Percentiles rank a stretch among this genome's conserved stretches.
Evolutionary conservation across 2,888 invertebrate species (phyloP).

Genomic region (Sympetrum striolatum): DNA sequence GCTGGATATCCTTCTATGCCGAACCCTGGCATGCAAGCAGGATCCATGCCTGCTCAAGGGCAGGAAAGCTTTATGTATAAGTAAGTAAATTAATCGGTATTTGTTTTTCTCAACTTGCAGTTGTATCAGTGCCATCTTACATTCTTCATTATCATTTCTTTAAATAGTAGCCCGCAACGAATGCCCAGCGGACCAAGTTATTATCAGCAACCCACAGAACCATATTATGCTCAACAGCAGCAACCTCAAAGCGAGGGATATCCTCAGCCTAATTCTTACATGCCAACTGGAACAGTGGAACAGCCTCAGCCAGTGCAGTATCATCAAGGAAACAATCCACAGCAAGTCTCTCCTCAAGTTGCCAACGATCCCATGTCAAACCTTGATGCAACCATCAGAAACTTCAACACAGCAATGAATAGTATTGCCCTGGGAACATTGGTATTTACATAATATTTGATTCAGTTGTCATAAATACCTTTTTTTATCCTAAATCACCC

Average conservation of each 20-base stretch:
- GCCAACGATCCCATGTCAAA: background rate
- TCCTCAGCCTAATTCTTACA: background rate
- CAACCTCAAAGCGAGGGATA: background rate
- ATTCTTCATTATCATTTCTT: background rate
- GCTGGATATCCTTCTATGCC: background rate
- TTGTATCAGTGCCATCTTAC: background rate
- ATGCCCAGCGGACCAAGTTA: background rate
- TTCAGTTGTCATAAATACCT: no score
- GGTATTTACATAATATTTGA: background rate
- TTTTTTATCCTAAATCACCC: no score
- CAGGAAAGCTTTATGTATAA: background rate
- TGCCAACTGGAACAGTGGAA: constrained; percentile 7
- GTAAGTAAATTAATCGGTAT: background rate
- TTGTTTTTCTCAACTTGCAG: background rate
- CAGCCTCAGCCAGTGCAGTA: constrained; percentile 21
- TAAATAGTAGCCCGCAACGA: background rate
- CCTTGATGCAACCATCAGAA: background rate
- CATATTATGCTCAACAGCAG: constrained; percentile 5
- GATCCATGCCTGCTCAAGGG: background rate
- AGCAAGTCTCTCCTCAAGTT: background rate
- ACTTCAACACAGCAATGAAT: background rate
- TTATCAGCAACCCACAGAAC: background rate
- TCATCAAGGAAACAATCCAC: background rate
- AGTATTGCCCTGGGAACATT: background rate
- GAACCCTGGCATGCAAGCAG: background rate